A percentile compares a stretch with the other conserved stretches of the same genome.
phyloP scores from a whole-genome alignment of 2,888 invertebrate species.

The Megaustenia siamemsis region DNA sequence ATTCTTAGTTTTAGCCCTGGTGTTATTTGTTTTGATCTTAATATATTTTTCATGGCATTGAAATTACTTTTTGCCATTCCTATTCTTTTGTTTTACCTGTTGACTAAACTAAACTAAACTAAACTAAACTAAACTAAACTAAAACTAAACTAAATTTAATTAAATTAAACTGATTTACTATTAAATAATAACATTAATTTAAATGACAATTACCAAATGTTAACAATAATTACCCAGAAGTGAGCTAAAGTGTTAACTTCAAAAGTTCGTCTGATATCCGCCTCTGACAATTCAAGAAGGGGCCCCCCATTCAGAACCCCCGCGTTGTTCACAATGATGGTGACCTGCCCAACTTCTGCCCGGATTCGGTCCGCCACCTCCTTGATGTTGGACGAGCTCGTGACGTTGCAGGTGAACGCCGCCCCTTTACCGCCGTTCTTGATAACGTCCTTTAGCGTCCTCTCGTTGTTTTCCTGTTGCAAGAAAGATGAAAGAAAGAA shows the following conservation, averaged over 20 bases:
- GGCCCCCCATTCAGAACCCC: constrained; percentile 70
- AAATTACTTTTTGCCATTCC: no score
- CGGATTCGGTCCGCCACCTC: constrained; percentile 62
- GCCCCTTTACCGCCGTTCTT: constrained; percentile 65
- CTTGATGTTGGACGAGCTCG: constrained; percentile 63
- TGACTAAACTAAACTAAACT: no score
- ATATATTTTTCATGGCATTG: no score
- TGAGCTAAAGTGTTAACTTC: constrained; percentile 73
- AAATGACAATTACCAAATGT: no score
- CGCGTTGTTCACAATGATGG: constrained; percentile 72
- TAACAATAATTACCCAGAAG: constrained; percentile 69
- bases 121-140: no score
- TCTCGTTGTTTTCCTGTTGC: constrained; percentile 65
- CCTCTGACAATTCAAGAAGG: constrained; percentile 64
- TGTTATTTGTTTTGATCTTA: no score
- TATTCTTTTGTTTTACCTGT: no score
- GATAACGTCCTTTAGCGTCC: constrained; percentile 65
- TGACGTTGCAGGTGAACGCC: constrained; percentile 72
- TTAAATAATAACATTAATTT: no score
- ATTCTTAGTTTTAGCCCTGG: no score
- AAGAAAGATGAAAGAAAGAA: constrained; percentile 36
- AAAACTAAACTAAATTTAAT: no score
- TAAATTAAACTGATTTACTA: no score
- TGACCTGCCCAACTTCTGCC: constrained; percentile 64
- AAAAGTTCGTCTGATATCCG: constrained; percentile 68